Base-by-base conservation (phyloP, 2,113 vertebrate species). In the Poecilia latipinna region DNA sequence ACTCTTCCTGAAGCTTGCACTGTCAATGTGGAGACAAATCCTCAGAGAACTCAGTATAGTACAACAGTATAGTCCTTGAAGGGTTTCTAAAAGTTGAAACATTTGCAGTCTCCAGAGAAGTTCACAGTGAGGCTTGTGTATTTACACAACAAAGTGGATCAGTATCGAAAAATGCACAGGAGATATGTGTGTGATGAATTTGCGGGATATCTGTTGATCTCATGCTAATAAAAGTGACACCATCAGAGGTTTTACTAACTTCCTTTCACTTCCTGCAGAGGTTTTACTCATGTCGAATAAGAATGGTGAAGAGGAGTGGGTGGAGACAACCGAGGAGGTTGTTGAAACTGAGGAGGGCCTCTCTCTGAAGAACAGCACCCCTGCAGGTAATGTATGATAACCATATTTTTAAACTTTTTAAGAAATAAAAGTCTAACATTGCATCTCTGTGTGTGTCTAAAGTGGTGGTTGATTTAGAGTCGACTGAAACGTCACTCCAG, bases 251-350 rank as follows among this genome's bases (percentile, higher is more conserved):
- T n/a, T n/a, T n/a, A n/a, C 54, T 63, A 32, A 63, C 22, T 33
- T 63, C 4, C 13, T 13, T 12, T 22, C 7, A 42, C 63, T 65
- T 68, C 1, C 7, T 7, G 7, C 70, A 78, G 54, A 72, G 32
- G 3, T 4, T 67, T 57, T 39, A 70, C 28, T 77, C 64, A 93
- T 93, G 92, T 86, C 91, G 61, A 82, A 8, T 65, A 82, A 63
- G 65, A 72, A 68, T 26, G 60, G n/a, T 68, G 62, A 60, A 0
- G 81, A 89, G 75, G 85, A 89, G 79, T 93, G 90, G 91, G 86
- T 89, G 0, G 93, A 91, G 24, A 79, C 90, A 7, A 82, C 83
- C 13, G 91, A 89, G 54, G 90, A 91, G 71, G 88, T 92, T 1
- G 86, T 92, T 26, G 68, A 85, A 11, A 82, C 81, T 29, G 88